These are phyloP conservation scores for Corythaeola cristata DNA, from an alignment of 2,113 vertebrate genomes.

Conservation along the genomic window DNA sequence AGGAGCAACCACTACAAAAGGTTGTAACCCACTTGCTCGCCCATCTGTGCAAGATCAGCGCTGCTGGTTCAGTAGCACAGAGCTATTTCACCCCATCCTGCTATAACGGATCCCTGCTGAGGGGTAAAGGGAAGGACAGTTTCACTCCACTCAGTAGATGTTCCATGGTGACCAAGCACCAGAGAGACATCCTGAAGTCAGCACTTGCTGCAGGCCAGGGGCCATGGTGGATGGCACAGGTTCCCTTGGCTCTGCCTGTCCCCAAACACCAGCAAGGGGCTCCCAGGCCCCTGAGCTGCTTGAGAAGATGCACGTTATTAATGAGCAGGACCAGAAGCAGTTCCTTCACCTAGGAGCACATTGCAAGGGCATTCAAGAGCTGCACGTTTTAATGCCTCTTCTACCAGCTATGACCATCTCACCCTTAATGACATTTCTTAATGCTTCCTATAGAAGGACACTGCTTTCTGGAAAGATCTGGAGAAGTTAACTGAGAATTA, in stretches of 20 bases:
- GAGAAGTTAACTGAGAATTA: neutral
- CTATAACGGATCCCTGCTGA: neutral
- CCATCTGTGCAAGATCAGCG: accelerated
- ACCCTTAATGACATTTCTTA: neutral
- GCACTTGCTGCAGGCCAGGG: neutral
- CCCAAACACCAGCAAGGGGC: neutral
- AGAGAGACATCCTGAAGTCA: neutral
- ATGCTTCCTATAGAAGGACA: neutral
- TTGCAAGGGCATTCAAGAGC: neutral
- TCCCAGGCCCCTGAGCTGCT: neutral
- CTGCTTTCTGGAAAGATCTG: neutral
- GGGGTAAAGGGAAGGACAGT: neutral
- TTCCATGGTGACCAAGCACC: neutral
- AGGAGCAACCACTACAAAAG: no score
- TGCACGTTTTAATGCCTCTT: neutral
- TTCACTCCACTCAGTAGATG: neutral
- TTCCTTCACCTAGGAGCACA: neutral
- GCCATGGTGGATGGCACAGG: no score
- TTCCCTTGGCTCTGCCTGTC: accelerated
- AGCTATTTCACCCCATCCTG: neutral
- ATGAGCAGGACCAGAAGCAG: neutral
- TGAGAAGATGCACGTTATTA: neutral
- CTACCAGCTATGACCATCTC: neutral
- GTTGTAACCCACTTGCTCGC: accelerated
- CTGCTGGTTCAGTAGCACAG: accelerated